These are phyloP conservation scores for Bettongia penicillata DNA, from an alignment of 2,113 vertebrate species.

Conservation along the genomic window DNA sequence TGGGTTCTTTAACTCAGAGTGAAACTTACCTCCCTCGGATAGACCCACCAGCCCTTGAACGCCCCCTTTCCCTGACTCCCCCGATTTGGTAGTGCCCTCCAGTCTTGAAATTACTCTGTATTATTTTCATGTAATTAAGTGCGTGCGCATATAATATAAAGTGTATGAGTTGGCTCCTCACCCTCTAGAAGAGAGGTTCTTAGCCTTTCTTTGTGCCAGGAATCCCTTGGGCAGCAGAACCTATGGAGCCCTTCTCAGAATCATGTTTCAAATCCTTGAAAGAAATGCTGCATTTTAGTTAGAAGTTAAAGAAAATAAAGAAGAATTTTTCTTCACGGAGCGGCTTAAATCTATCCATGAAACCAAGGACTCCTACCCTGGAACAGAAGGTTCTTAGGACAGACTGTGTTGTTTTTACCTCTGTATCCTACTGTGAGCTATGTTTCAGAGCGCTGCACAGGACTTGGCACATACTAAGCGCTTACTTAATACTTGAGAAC, in stretches of 20 bases:
- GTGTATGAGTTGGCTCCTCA: background rate
- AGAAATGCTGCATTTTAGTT: background rate
- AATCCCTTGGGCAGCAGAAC: background rate
- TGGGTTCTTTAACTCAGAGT: background rate
- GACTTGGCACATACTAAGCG: background rate
- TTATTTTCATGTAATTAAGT: background rate
- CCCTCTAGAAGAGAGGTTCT: background rate
- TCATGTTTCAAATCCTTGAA: background rate
- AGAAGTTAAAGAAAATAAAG: background rate
- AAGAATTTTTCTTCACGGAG: too few relatives aligned
- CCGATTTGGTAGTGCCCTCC: background rate
- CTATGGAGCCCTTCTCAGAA: background rate
- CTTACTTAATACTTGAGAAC: background rate
- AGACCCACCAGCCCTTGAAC: too few relatives aligned
- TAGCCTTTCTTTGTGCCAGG: background rate
- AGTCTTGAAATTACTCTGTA: background rate
- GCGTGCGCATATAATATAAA: background rate
- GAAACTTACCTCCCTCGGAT: background rate
- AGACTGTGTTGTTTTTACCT: background rate
- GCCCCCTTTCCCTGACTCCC: background rate
- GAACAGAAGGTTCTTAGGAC: background rate
- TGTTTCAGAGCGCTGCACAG: background rate
- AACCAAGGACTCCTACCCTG: too few relatives aligned
- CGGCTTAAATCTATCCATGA: background rate
- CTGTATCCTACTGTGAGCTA: background rate